Conservation (phyloP, 2,113 vertebrate genomes). For the Corythaixoides concolor region DNA sequence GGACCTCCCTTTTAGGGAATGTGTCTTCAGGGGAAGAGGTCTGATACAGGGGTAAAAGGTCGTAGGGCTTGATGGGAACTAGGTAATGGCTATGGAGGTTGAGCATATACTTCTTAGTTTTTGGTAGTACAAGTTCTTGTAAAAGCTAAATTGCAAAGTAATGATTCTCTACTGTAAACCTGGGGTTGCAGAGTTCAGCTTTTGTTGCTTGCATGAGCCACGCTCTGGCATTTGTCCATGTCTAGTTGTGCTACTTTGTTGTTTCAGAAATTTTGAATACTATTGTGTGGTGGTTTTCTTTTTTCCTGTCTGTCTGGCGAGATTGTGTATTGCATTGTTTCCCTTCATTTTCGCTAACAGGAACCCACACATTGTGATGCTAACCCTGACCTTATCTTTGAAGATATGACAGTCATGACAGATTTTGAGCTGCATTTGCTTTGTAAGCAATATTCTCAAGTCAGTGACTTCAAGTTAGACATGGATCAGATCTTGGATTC, state of each 20-base stretch:
- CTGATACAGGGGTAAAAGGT: slow-evolving; percentile 1
- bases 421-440: slow-evolving; percentile 95
- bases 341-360: slow-evolving; percentile 71
- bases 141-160: not conserved
- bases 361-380: slow-evolving; percentile 93
- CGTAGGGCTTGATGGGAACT: not conserved
- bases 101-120: not conserved
- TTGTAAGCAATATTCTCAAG: slow-evolving; percentile 86
- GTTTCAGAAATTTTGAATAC: not conserved
- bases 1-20: slow-evolving; percentile 21
- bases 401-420: slow-evolving; percentile 98
- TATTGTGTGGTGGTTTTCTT: not conserved
- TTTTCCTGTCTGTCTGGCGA: not conserved
- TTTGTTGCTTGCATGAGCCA: not conserved
- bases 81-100: not conserved
- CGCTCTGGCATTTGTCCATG: not conserved
- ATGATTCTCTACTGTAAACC: not conserved
- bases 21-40: slow-evolving; percentile 27
- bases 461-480: slow-evolving; percentile 84
- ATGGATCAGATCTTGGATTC: slow-evolving; percentile 87
- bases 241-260: not conserved
- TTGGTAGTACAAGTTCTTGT: not conserved
- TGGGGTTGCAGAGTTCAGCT: not conserved
- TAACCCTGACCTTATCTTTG: slow-evolving; percentile 88
- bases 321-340: not conserved